Evolutionary conservation across 2,113 vertebrate species (phyloP).

Genomic region (Pygoscelis antarcticus): DNA sequence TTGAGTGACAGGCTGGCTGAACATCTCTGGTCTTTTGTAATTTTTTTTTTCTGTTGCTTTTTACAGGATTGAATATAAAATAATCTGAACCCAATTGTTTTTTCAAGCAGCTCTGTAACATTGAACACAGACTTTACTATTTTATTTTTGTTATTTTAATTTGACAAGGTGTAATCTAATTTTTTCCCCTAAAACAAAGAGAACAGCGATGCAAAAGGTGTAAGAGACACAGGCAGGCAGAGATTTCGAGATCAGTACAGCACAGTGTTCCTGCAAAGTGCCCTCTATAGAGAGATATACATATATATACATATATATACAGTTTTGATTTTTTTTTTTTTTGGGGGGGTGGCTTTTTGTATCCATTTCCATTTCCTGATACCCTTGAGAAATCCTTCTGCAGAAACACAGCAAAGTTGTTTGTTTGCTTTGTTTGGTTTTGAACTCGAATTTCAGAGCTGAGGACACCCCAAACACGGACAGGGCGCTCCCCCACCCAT

Average conservation of each 20-base stretch:
- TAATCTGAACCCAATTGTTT: conserved; percentile 19
- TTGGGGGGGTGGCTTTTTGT: conserved; percentile 36
- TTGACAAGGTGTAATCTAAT: conserved; percentile 84
- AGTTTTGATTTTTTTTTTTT: background rate
- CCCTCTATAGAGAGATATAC: conserved; percentile 57
- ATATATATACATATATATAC: conserved; percentile 21
- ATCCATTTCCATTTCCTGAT: conserved; percentile 36
- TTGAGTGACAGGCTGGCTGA: conserved; percentile 74
- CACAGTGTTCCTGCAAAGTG: conserved; percentile 89
- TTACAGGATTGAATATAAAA: background rate
- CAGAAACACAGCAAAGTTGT: conserved; percentile 67
- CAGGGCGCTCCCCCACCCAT: conserved; percentile 28
- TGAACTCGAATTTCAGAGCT: conserved; percentile 62
- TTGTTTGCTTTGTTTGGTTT: background rate
- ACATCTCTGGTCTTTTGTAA: conserved; percentile 20
- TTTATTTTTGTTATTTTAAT: conserved; percentile 6
- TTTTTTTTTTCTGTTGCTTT: conserved; percentile 8
- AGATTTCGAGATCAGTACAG: conserved; percentile 73
- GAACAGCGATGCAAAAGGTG: conserved; percentile 73
- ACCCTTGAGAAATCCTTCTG: conserved; percentile 69
- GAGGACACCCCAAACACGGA: conserved; percentile 37
- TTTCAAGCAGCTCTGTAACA: background rate
- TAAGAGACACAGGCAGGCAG: conserved; percentile 78
- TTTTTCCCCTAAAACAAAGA: conserved; percentile 67
- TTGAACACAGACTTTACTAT: background rate